Evolutionary conservation across 2,797 vertebrate genomes (phyloP).

Genomic region (Chiloscyllium punctatum): DNA sequence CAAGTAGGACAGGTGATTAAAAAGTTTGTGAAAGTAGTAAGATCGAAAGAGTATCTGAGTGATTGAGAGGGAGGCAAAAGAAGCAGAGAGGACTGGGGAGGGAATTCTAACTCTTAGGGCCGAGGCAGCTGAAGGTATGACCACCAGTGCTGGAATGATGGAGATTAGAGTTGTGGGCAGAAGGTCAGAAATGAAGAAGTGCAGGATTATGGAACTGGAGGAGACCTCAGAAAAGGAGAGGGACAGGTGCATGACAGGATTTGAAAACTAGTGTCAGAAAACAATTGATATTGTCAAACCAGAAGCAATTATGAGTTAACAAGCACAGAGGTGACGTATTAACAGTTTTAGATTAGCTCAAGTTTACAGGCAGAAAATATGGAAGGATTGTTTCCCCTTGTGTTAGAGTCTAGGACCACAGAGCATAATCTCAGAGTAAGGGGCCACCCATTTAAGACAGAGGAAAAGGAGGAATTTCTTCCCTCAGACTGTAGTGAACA

Average conservation of each 20-base stretch:
- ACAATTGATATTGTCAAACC: background rate
- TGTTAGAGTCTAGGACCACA: too few relatives aligned
- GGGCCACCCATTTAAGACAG: too few relatives aligned
- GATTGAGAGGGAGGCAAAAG: background rate
- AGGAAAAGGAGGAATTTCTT: too few relatives aligned
- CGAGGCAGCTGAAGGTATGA: background rate
- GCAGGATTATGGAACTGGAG: background rate
- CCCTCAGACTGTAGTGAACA: too few relatives aligned
- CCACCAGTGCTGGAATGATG: background rate
- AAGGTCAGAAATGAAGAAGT: background rate
- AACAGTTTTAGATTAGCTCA: background rate
- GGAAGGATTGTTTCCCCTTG: too few relatives aligned
- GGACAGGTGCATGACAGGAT: background rate
- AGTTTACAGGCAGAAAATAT: too few relatives aligned
- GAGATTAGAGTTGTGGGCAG: background rate
- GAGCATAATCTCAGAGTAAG: too few relatives aligned
- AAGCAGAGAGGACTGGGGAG: background rate
- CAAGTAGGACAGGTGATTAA: background rate
- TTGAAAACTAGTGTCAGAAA: background rate
- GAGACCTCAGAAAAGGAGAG: background rate
- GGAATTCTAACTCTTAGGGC: background rate
- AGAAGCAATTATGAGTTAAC: background rate
- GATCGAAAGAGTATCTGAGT: background rate
- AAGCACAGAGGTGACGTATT: background rate
- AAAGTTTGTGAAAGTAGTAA: background rate